A percentile compares a stretch with the other conserved stretches of the same genome.
Conservation (phyloP, 2,797 vertebrate species). For the Arnoldichthys spilopterus region DNA sequence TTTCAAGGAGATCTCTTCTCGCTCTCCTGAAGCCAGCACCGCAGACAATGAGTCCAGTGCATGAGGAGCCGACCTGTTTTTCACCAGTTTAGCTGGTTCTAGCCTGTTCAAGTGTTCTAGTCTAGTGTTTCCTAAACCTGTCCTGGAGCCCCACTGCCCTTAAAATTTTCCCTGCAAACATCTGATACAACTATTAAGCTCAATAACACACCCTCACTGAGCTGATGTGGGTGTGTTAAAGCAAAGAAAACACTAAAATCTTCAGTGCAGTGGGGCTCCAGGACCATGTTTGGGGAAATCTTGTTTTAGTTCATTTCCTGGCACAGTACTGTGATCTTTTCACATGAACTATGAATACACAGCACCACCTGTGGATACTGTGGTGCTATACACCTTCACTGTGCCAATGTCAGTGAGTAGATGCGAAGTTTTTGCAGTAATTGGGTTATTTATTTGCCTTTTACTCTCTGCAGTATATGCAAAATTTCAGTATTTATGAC, state of each 20-base stretch:
- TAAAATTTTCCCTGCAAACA: no score
- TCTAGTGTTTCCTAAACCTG: no score
- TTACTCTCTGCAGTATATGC: slow-evolving; percentile 12
- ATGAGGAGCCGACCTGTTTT: slow-evolving; percentile 62
- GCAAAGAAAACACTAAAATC: no score
- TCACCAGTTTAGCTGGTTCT: background rate
- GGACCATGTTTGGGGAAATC: no score
- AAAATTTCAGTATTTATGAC: slow-evolving; percentile 23
- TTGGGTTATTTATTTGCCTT: slow-evolving; percentile 41
- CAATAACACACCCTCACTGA: no score
- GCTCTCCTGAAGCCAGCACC: slow-evolving; percentile 75
- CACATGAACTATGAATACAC: background rate
- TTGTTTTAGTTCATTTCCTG: no score
- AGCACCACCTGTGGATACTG: background rate
- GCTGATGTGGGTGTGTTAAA: no score
- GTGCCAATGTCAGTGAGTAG: background rate
- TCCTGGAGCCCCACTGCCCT: no score
- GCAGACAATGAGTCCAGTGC: slow-evolving; percentile 80
- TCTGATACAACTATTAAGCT: no score
- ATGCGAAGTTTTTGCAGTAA: background rate
- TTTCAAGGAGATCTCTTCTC: slow-evolving; percentile 78
- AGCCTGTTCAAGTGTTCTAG: no score
- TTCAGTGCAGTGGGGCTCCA: no score
- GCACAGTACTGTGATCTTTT: slow-evolving; percentile 17
- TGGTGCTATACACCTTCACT: background rate